Evolutionary conservation across 1,140 invertebrate genomes (phyloP).

Genomic region (Neotoxoptera formosana): DNA sequence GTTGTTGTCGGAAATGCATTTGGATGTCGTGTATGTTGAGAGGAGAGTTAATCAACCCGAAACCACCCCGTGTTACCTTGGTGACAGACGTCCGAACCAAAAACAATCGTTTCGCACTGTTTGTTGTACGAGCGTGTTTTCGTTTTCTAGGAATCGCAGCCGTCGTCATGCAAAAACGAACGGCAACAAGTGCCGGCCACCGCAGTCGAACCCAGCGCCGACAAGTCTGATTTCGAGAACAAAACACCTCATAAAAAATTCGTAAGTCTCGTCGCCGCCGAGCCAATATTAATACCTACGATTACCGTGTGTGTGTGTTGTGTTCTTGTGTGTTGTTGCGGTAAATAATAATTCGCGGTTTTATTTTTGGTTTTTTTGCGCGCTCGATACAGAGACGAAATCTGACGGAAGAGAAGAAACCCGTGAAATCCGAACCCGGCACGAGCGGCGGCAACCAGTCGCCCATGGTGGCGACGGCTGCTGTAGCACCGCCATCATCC

Average conservation of each 20-base stretch:
- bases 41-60: not conserved
- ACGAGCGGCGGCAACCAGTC: not conserved
- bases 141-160: slow-evolving; percentile 39
- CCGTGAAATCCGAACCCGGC: not conserved
- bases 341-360: not conserved
- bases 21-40: not conserved
- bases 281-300: not conserved
- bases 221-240: slow-evolving; percentile 47
- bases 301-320: not conserved
- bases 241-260: slow-evolving; percentile 56
- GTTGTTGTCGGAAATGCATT: not conserved
- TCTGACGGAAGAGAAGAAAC: slow-evolving; percentile 11
- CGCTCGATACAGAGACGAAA: slow-evolving; percentile 4
- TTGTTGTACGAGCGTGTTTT: slow-evolving; percentile 45
- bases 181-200: not conserved
- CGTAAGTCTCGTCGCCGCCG: not conserved
- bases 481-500: not conserved
- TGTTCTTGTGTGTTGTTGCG: not conserved
- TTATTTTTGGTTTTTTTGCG: slow-evolving; percentile 5
- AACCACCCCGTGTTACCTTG: no score
- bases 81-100: not conserved
- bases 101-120: not conserved
- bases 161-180: not conserved
- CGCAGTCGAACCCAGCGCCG: not conserved
- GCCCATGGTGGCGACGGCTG: not conserved